Percentiles rank a stretch among this genome's conserved stretches.
phyloP scores from a whole-genome alignment of 92 coral and sea anemone species.

The Phenganax stokvisi region DNA sequence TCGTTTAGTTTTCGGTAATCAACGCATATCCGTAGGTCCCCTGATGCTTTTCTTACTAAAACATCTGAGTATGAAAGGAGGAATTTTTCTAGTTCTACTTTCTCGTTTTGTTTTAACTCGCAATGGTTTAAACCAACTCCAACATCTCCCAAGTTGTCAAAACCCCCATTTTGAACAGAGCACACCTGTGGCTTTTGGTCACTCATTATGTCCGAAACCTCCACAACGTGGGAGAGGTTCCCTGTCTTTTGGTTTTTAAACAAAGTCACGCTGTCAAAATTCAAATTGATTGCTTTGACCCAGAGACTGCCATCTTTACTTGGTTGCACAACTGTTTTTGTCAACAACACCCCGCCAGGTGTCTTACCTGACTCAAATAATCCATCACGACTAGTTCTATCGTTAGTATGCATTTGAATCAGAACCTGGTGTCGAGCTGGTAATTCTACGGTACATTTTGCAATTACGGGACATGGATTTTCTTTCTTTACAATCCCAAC shows the following conservation, averaged over 20 bases:
- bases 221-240: slow-evolving; percentile 42
- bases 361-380: slow-evolving; percentile 48
- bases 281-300: slow-evolving; percentile 55
- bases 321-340: slow-evolving; percentile 49
- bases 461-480: slow-evolving; percentile 44
- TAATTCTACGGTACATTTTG: slow-evolving; percentile 49
- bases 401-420: slow-evolving; percentile 49
- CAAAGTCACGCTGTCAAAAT: slow-evolving; percentile 36
- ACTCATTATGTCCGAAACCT: slow-evolving; percentile 44
- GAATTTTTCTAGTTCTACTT: slow-evolving; percentile 30
- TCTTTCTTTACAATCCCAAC: slow-evolving; percentile 32
- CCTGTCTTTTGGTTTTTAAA: slow-evolving; percentile 50
- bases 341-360: slow-evolving; percentile 47
- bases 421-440: slow-evolving; percentile 51
- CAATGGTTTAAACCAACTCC: slow-evolving; percentile 31
- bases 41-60: slow-evolving; percentile 43
- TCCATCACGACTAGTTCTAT: slow-evolving; percentile 35
- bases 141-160: neutral
- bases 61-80: slow-evolving; percentile 41
- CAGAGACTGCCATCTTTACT: slow-evolving; percentile 52
- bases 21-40: slow-evolving; percentile 46
- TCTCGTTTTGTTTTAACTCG: neutral
- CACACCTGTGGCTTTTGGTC: neutral
- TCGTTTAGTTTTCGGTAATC: slow-evolving; percentile 51
- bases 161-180: neutral